Percentiles rank a stretch among this genome's conserved stretches.
phyloP scores from a whole-genome alignment of 30 jellyfish, hydroid and myxozoan genomes.

The Phacellophora camtschatica region DNA sequence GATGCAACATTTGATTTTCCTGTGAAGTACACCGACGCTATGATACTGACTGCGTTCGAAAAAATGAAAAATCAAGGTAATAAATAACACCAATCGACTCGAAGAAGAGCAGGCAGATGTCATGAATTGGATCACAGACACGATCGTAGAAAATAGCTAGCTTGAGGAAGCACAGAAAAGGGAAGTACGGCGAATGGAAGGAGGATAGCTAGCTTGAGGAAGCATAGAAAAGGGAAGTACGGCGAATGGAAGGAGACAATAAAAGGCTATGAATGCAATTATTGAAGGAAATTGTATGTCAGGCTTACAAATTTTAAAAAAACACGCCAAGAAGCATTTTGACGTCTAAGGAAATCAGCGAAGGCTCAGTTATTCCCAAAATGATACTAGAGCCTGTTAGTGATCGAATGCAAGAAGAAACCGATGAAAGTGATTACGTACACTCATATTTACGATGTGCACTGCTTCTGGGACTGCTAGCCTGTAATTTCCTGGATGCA shows the following conservation, averaged over 20 bases:
- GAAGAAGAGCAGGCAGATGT: background rate
- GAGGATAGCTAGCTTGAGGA: background rate
- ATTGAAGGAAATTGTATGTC: background rate
- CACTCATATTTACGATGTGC: background rate
- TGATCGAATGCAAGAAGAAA: background rate
- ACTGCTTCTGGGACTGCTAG: constrained; percentile 21
- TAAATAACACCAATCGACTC: background rate
- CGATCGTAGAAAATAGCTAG: background rate
- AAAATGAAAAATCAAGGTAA: background rate
- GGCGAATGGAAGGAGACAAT: background rate
- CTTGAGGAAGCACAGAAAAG: background rate
- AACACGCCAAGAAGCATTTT: background rate
- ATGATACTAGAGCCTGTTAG: background rate
- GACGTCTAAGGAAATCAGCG: background rate
- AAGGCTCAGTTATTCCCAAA: constrained; percentile 1
- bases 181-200: background rate
- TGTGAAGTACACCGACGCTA: constrained; percentile 8
- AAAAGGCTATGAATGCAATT: background rate
- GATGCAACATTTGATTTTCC: background rate
- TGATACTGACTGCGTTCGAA: constrained; percentile 14
- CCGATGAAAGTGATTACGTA: background rate
- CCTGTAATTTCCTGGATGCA: constrained; percentile 5
- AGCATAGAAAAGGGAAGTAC: constrained; percentile 10
- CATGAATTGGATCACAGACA: background rate
- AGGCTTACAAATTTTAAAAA: background rate